Evolutionary conservation across 2,888 invertebrate genomes (phyloP).

Genomic region (Plebejus anna): DNA sequence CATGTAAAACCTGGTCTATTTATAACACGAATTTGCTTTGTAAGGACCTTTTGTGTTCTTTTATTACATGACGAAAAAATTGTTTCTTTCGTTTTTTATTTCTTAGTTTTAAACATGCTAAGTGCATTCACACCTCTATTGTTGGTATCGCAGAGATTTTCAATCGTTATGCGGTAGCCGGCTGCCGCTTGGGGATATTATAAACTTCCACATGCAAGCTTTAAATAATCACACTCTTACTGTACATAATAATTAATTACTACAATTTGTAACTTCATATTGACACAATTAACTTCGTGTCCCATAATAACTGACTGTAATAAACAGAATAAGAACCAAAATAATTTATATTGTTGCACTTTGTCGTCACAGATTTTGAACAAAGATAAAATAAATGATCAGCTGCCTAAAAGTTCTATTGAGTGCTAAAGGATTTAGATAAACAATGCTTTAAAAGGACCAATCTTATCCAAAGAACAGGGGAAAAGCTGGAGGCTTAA

Average conservation of each 20-base stretch:
- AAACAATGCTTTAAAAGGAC: constrained; percentile 64
- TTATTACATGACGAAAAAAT: not conserved
- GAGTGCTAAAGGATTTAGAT: constrained; percentile 71
- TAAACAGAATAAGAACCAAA: not conserved
- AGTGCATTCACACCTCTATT: not conserved
- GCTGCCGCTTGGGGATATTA: no score
- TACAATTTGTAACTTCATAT: no score
- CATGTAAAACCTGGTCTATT: constrained; percentile 2
- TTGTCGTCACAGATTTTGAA: not conserved
- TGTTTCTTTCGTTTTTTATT: not conserved
- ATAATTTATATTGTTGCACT: not conserved
- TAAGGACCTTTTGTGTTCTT: not conserved
- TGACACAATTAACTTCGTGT: no score
- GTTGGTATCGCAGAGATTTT: no score
- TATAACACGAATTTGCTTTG: not conserved
- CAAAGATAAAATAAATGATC: constrained; percentile 23
- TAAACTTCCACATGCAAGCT: not conserved
- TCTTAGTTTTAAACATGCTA: not conserved
- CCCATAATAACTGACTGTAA: not conserved
- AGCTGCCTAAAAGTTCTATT: constrained; percentile 50
- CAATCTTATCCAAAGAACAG: constrained; percentile 69
- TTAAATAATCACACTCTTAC: not conserved
- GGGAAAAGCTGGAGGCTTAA: constrained; percentile 71
- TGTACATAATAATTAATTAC: no score
- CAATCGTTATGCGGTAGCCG: no score